phyloP scores from a whole-genome alignment of 2,888 invertebrate species.

The Drosophila mayaguana region DNA sequence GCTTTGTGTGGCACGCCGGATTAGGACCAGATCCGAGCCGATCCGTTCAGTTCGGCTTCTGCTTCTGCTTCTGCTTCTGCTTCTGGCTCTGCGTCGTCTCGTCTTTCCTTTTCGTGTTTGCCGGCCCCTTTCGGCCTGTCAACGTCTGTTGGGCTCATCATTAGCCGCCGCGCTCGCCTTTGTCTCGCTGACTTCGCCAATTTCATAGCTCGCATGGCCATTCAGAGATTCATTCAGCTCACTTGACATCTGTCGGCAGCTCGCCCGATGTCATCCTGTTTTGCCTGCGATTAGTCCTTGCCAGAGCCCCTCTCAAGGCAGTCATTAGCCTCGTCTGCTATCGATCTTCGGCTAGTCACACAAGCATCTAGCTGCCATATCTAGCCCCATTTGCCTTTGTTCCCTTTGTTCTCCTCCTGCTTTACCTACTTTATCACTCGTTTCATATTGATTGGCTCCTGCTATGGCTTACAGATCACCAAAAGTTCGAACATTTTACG shows the following conservation, averaged over 20 bases:
- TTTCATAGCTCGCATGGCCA: constrained; percentile 3
- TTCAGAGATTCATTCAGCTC: constrained; percentile 23
- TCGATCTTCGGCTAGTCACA: background rate
- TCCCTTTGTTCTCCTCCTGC: background rate
- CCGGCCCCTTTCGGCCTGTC: constrained; percentile 23
- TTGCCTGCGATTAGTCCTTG: background rate
- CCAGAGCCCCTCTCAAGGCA: background rate
- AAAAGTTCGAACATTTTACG: no score
- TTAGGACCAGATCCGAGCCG: no score
- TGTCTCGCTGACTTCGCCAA: constrained; percentile 31
- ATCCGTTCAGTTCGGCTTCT: background rate
- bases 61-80: background rate
- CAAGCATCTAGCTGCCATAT: background rate
- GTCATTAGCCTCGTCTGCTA: background rate
- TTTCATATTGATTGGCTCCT: no score
- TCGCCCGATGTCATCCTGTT: constrained; percentile 8
- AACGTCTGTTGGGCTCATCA: constrained; percentile 35
- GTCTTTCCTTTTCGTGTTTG: background rate
- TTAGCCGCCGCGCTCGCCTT: constrained; percentile 12
- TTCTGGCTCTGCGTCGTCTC: background rate
- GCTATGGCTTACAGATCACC: no score
- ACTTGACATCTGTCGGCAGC: constrained; percentile 44
- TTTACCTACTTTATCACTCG: background rate
- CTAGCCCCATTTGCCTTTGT: background rate
- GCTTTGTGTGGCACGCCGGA: no score